Conservation (phyloP, 2,888 invertebrate genomes). For the Drosophila demipolita region DNA sequence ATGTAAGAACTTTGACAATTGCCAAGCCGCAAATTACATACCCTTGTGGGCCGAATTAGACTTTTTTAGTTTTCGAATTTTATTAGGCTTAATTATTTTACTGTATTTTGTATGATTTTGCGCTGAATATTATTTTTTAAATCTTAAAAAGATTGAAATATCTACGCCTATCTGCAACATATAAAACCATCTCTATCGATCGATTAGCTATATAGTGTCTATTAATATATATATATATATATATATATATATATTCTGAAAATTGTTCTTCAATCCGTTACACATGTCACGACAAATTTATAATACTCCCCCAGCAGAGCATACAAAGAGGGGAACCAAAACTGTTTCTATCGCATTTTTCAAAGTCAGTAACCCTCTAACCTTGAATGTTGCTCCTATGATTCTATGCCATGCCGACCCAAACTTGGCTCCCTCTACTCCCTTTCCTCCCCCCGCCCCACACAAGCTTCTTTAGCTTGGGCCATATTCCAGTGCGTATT, state of each 20-base stretch:
- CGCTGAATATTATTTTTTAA: background rate
- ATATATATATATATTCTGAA: no score
- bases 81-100: background rate
- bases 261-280: background rate
- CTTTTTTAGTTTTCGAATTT: background rate
- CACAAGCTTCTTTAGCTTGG: background rate
- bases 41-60: background rate
- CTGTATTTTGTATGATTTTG: background rate
- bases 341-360: constrained; percentile 75
- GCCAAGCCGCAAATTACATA: background rate
- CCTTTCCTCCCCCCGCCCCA: background rate
- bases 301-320: background rate
- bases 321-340: constrained; percentile 22
- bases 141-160: background rate
- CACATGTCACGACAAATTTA: background rate
- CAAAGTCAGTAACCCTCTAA: constrained; percentile 84
- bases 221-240: no score
- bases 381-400: constrained; percentile 82
- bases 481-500: constrained; percentile 34
- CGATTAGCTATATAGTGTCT: background rate
- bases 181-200: background rate
- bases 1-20: background rate
- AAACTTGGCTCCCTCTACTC: background rate
- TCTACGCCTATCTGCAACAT: background rate
- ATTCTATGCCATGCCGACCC: constrained; percentile 38